phyloP scores from a whole-genome alignment of 2,888 invertebrate genomes.

The Nasonovia ribisnigri region DNA sequence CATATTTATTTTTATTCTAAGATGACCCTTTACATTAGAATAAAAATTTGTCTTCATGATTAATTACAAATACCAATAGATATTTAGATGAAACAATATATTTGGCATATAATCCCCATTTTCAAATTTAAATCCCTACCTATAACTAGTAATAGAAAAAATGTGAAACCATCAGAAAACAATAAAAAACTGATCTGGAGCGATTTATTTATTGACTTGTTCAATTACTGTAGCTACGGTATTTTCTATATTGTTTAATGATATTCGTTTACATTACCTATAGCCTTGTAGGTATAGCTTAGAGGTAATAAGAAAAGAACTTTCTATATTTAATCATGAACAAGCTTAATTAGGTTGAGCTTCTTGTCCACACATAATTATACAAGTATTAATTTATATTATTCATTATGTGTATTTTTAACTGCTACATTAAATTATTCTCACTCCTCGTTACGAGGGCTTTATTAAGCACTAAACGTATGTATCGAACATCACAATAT shows the following conservation, averaged over 20 bases:
- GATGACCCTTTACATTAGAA: not conserved
- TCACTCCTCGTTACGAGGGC: not conserved
- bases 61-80: not conserved
- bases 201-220: not conserved
- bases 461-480: conserved; percentile 19
- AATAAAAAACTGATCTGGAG: not conserved
- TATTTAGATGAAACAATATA: not conserved
- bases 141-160: not conserved
- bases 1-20: not conserved
- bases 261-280: not conserved
- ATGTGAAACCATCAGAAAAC: not conserved
- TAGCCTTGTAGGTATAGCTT: not conserved
- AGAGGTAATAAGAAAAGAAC: not conserved
- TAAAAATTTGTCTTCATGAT: not conserved
- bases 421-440: not conserved
- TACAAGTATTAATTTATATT: not conserved
- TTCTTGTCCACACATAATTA: not conserved
- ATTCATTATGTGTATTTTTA: not conserved
- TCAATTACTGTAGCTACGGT: not conserved
- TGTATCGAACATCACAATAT: conserved; percentile 8
- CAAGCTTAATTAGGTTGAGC: not conserved
- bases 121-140: not conserved
- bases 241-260: not conserved
- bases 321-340: not conserved
- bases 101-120: not conserved